Percentiles rank a stretch among this genome's conserved stretches.
Conservation (phyloP, 2,888 invertebrate species). For the Drosophila pseudotalamancana region DNA sequence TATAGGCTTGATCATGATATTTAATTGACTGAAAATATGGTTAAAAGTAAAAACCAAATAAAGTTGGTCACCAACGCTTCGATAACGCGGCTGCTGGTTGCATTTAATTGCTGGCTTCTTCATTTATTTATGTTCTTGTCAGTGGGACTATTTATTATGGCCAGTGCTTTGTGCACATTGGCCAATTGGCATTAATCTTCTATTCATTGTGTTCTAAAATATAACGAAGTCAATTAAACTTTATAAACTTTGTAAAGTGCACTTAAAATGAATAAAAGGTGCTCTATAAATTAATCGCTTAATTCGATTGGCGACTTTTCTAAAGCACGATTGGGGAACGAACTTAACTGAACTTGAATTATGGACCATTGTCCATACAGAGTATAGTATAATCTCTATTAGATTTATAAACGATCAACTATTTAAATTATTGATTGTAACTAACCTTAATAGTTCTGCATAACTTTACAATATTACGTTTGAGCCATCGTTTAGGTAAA, state of each 20-base stretch:
- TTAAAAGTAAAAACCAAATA: conserved; percentile 48
- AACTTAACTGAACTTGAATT: too few species aligned
- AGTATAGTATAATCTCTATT: too few species aligned
- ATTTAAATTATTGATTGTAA: too few species aligned
- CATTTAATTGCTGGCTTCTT: conserved; percentile 46
- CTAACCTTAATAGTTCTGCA: too few species aligned
- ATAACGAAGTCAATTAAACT: conserved; percentile 4
- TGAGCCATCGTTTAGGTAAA: too few species aligned
- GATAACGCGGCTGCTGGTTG: conserved; percentile 16
- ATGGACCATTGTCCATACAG: too few species aligned
- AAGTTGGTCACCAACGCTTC: conserved; percentile 10
- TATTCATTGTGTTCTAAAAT: conserved; percentile 3
- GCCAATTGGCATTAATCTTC: conserved; percentile 21
- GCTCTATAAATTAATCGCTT: too few species aligned
- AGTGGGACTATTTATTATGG: conserved; percentile 33
- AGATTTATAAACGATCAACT: too few species aligned
- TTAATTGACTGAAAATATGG: conserved; percentile 84
- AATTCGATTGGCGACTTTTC: not conserved
- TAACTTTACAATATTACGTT: too few species aligned
- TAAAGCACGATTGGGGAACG: too few species aligned
- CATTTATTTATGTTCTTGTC: conserved; percentile 43
- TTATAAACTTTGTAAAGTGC: not conserved
- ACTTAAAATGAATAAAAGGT: not conserved
- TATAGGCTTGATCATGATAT: conserved; percentile 81
- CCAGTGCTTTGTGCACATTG: not conserved